Conservation (phyloP, 2,797 vertebrate species). For the Chanos chanos region DNA sequence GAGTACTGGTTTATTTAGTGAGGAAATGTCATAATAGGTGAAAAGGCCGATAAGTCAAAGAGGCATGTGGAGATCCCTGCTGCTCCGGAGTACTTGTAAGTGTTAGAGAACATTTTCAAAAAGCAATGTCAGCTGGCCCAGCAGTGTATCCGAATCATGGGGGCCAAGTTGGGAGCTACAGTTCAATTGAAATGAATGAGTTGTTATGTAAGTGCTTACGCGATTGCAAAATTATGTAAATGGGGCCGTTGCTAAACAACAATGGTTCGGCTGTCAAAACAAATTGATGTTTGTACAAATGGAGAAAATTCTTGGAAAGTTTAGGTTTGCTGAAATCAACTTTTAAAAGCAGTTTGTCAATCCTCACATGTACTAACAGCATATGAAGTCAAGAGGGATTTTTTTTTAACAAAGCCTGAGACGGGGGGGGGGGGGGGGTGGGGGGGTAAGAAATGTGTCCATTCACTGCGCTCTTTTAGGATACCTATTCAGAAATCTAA, state of each 20-base stretch:
- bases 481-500: no score
- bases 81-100: constrained; percentile 30
- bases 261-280: constrained; percentile 71
- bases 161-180: constrained; percentile 64
- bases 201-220: constrained; percentile 73
- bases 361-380: constrained; percentile 32
- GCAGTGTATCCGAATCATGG: constrained; percentile 48
- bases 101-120: constrained; percentile 31
- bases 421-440: no score
- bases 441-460: no score
- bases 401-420: constrained; percentile 17
- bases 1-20: no score
- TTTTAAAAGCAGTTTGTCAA: constrained; percentile 35
- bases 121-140: constrained; percentile 37
- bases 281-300: constrained; percentile 68
- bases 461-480: no score
- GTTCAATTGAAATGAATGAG: constrained; percentile 68
- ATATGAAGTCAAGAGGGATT: constrained; percentile 36
- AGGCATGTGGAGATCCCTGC: constrained; percentile 33
- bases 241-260: constrained; percentile 72
- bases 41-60: constrained; percentile 34
- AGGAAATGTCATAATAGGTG: constrained; percentile 37
- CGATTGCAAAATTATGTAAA: constrained; percentile 75
- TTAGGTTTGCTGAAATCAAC: constrained; percentile 28
- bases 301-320: constrained; percentile 42